These are phyloP conservation scores for Stegodyphus dumicola DNA, from an alignment of 1,140 invertebrate species.

Conservation along the genomic window DNA sequence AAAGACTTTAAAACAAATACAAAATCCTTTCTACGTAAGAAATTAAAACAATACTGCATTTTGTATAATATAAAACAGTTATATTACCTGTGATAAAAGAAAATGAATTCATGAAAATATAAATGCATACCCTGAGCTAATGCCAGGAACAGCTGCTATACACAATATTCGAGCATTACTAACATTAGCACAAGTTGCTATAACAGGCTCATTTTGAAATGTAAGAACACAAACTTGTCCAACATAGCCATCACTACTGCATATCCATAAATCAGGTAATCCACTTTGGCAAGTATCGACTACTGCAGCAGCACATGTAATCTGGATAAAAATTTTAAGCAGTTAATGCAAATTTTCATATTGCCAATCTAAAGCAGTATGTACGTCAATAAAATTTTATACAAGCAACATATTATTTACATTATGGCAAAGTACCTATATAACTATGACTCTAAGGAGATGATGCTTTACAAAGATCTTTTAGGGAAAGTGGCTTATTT, in stretches of 20 bases:
- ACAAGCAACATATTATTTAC: no score
- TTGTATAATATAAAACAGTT: no score
- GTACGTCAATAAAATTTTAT: no score
- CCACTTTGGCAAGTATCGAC: slow-evolving; percentile 72
- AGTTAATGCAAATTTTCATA: no score
- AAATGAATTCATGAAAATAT: not conserved
- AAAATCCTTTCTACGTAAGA: no score
- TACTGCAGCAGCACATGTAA: slow-evolving; percentile 91
- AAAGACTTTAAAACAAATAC: no score
- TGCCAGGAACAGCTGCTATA: slow-evolving; percentile 83
- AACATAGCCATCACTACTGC: slow-evolving; percentile 96
- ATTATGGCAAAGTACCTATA: no score
- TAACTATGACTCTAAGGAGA: no score
- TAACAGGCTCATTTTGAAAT: slow-evolving; percentile 88
- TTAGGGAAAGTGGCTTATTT: no score
- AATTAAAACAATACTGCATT: no score
- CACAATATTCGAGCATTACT: slow-evolving; percentile 93
- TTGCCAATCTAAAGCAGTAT: no score
- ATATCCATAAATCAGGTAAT: slow-evolving; percentile 86
- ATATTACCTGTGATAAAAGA: not conserved
- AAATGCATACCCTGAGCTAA: slow-evolving; percentile 21
- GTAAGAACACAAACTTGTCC: slow-evolving; percentile 94
- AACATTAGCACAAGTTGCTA: slow-evolving; percentile 94
- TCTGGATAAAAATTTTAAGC: slow-evolving; percentile 70
- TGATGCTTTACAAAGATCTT: no score